phyloP scores from a whole-genome alignment of 1,140 invertebrate genomes.

The Pteromalus puparum region DNA sequence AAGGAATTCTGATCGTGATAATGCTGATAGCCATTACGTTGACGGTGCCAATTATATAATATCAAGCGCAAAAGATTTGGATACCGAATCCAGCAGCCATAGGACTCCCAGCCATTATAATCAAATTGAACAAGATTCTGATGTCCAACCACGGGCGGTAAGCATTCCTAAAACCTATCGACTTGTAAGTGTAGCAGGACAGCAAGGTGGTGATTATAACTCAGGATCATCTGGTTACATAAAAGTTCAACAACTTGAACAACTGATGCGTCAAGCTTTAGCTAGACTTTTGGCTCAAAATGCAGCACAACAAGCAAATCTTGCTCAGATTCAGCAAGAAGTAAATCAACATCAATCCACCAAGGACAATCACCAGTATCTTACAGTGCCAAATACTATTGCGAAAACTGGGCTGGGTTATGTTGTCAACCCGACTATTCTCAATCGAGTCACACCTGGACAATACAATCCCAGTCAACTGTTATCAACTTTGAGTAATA shows the following conservation, averaged over 20 bases:
- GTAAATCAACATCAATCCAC: slow-evolving; percentile 37
- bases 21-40: slow-evolving; percentile 58
- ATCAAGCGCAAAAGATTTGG: slow-evolving; percentile 63
- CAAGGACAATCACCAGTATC: slow-evolving; percentile 53
- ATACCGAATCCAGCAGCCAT: slow-evolving; percentile 64
- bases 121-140: slow-evolving; percentile 56
- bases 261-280: slow-evolving; percentile 64
- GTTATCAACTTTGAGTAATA: slow-evolving; percentile 46
- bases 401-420: slow-evolving; percentile 66
- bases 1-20: slow-evolving; percentile 52
- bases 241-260: slow-evolving; percentile 66
- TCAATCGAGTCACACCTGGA: slow-evolving; percentile 58
- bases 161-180: slow-evolving; percentile 62
- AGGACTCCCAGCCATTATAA: slow-evolving; percentile 61
- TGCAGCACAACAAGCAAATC: slow-evolving; percentile 54
- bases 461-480: slow-evolving; percentile 29
- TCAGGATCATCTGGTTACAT: slow-evolving; percentile 54
- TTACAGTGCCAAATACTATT: slow-evolving; percentile 52
- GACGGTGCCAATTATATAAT: slow-evolving; percentile 69
- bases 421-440: slow-evolving; percentile 60
- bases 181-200: slow-evolving; percentile 63
- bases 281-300: slow-evolving; percentile 64
- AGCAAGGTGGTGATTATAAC: slow-evolving; percentile 62
- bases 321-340: slow-evolving; percentile 49
- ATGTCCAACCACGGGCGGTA: slow-evolving; percentile 45